Percentiles rank a stretch among this genome's conserved stretches.
These are phyloP conservation scores for Alectoris magna DNA, from an alignment of 2,797 vertebrate genomes.

Conservation along the genomic window DNA sequence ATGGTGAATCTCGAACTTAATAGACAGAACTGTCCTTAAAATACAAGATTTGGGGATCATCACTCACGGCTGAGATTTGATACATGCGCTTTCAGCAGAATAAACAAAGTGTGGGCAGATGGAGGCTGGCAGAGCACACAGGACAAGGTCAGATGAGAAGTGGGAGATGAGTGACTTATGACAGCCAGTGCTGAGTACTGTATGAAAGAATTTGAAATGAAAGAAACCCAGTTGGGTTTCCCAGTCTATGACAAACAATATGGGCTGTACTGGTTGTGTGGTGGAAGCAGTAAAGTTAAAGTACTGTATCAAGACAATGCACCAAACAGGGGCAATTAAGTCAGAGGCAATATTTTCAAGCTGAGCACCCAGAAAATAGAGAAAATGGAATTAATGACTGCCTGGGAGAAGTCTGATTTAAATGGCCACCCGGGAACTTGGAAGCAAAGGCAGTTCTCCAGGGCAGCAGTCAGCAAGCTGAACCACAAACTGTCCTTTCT, in stretches of 20 bases:
- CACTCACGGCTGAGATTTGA: neutral
- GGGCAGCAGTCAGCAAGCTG: neutral
- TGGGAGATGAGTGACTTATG: neutral
- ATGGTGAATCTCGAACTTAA: neutral
- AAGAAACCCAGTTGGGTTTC: neutral
- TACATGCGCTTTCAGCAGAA: neutral
- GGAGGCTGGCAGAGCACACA: neutral
- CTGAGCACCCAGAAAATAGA: neutral
- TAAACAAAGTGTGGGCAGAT: neutral
- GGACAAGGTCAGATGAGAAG: neutral
- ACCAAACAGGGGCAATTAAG: neutral
- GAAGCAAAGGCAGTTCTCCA: neutral
- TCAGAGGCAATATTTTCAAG: conserved; percentile 8
- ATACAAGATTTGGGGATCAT: neutral
- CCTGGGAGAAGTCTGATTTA: neutral
- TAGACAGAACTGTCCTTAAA: neutral
- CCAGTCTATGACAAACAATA: neutral
- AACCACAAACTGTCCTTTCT: neutral
- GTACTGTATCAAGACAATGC: neutral
- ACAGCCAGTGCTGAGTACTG: neutral
- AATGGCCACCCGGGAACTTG: neutral
- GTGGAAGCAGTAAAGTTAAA: neutral
- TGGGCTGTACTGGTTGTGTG: neutral
- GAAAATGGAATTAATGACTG: neutral
- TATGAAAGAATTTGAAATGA: neutral